phyloP scores from a whole-genome alignment of 2,113 vertebrate genomes.

The Piaya cayana region DNA sequence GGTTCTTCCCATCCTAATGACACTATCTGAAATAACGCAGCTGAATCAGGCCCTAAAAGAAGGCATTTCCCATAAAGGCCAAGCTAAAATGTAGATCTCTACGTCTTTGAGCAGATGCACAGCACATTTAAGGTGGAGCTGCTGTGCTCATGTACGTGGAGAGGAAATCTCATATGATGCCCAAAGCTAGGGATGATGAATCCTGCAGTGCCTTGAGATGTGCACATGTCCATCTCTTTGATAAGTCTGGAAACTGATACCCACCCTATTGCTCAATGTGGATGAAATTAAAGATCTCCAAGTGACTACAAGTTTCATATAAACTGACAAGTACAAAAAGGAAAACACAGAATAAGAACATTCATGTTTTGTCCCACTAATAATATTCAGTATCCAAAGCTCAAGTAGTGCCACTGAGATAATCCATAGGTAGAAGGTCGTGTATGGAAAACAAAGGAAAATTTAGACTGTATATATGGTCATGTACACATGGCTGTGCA shows the following conservation, averaged over 20 bases:
- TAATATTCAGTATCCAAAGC: not conserved
- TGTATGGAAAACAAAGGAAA: not conserved
- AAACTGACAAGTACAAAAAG: not conserved
- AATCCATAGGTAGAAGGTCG: not conserved
- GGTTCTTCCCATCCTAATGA: not conserved
- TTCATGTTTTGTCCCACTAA: not conserved
- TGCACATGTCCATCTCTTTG: fast-evolving
- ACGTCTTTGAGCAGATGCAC: not conserved
- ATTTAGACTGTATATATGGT: fast-evolving
- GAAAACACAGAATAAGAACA: not conserved
- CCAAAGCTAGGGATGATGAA: not conserved
- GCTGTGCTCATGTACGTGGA: fast-evolving
- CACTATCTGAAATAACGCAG: not conserved
- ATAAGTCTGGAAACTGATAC: not conserved
- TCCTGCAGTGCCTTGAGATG: not conserved
- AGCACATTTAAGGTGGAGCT: not conserved
- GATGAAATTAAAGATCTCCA: not conserved
- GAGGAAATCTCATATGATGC: not conserved
- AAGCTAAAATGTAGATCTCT: not conserved
- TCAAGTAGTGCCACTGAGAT: not conserved
- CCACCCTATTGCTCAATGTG: not conserved
- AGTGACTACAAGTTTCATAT: not conserved
- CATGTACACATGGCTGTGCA: not conserved
- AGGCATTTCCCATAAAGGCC: not conserved
- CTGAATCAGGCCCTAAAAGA: not conserved